Percentiles rank a stretch among this genome's conserved stretches.
Conservation (phyloP, 1,140 invertebrate species). For the Hylaeus volcanicus region DNA sequence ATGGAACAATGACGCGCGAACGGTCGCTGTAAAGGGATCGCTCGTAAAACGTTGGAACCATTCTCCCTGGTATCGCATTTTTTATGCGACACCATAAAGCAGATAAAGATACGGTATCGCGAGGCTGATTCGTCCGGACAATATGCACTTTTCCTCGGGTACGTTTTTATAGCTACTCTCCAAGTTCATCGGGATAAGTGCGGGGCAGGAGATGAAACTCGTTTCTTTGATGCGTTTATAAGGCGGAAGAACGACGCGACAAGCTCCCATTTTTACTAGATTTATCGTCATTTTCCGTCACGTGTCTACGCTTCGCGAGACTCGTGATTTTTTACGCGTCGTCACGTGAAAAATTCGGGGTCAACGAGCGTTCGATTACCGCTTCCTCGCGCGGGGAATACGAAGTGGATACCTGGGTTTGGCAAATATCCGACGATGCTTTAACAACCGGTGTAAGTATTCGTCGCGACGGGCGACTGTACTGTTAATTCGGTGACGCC, state of each 20-base stretch:
- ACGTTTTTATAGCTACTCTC: conserved; percentile 4
- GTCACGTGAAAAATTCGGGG: neutral
- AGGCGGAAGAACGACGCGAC: too few relatives aligned
- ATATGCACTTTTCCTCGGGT: neutral
- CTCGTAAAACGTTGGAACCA: conserved; percentile 28
- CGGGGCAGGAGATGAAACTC: too few relatives aligned
- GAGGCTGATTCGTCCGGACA: conserved; percentile 20
- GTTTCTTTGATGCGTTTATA: too few relatives aligned
- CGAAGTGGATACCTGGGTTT: neutral
- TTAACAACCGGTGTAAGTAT: neutral
- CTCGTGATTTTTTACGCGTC: neutral
- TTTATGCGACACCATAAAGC: conserved; percentile 28
- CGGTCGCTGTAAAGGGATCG: conserved; percentile 12
- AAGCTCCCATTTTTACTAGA: too few relatives aligned
- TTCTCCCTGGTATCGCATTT: neutral
- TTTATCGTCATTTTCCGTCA: too few relatives aligned
- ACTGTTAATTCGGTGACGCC: conserved; percentile 5
- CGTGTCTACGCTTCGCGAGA: too few relatives aligned
- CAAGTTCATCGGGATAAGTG: neutral
- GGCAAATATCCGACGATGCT: neutral
- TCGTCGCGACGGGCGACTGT: neutral
- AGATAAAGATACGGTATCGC: neutral
- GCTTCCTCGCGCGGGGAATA: neutral
- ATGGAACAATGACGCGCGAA: neutral
- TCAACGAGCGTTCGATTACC: neutral